Evolutionary conservation across 2,797 vertebrate genomes (phyloP).

Genomic region (Anolis apletophallus): DNA sequence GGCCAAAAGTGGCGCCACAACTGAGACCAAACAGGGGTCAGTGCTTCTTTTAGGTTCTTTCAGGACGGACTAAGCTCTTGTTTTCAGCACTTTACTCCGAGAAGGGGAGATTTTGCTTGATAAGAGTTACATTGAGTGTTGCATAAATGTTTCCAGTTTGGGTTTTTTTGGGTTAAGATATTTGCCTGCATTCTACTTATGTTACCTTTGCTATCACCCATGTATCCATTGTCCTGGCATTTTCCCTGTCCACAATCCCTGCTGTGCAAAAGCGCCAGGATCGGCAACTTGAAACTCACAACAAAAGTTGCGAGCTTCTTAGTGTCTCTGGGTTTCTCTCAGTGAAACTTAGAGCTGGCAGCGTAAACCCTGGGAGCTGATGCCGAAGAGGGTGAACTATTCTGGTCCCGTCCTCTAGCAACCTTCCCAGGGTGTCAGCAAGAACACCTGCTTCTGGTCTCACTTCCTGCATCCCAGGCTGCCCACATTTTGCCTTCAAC

Average conservation of each 20-base stretch:
- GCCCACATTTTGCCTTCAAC: neutral
- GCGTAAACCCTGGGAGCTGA: neutral
- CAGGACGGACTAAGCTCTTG: no score
- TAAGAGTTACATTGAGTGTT: no score
- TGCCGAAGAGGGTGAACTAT: neutral
- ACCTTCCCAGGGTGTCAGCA: conserved; percentile 15
- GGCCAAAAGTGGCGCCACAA: no score
- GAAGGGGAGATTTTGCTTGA: no score
- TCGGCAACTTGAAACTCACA: neutral
- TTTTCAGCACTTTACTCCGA: no score
- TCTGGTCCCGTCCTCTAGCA: neutral
- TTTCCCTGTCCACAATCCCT: neutral
- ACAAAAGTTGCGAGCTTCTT: neutral
- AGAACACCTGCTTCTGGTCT: conserved; percentile 16
- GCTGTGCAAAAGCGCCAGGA: neutral
- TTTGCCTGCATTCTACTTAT: neutral
- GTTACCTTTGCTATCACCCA: neutral
- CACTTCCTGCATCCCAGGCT: neutral
- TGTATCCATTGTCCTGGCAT: neutral
- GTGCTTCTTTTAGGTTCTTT: no score
- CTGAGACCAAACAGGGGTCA: no score
- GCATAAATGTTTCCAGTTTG: no score
- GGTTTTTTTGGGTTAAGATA: neutral
- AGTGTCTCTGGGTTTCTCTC: neutral
- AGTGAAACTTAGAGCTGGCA: neutral